These are phyloP conservation scores for Heliocidaris tuberculata DNA, from an alignment of 35 echinoderm and acorn worm species.

Conservation along the genomic window DNA sequence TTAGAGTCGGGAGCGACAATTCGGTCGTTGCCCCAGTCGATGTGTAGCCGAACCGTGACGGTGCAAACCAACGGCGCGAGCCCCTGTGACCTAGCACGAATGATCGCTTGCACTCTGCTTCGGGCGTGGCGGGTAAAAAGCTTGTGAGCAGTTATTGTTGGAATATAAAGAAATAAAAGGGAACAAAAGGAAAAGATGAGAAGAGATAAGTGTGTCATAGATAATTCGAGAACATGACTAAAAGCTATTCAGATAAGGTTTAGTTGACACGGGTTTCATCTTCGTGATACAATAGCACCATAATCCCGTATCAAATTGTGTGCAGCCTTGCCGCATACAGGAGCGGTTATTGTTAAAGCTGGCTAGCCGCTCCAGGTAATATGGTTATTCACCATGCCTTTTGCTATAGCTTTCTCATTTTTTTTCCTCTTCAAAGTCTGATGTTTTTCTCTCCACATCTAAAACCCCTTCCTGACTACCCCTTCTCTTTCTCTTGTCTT, in stretches of 20 bases:
- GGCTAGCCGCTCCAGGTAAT: not conserved
- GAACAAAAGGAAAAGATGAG: not conserved
- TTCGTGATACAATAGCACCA: not conserved
- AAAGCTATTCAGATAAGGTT: not conserved
- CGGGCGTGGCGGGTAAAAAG: not conserved
- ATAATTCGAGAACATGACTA: not conserved
- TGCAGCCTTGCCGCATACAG: not conserved
- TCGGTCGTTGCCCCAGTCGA: not conserved
- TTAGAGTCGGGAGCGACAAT: not conserved
- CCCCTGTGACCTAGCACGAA: constrained; percentile 6
- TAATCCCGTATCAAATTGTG: not conserved
- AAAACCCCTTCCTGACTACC: too few species aligned
- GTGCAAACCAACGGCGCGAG: not conserved
- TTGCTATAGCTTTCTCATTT: not conserved
- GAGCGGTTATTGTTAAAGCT: not conserved
- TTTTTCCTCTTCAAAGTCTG: not conserved
- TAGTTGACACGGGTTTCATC: not conserved
- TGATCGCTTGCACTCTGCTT: not conserved
- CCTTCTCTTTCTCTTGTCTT: too few species aligned
- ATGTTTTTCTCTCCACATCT: not conserved
- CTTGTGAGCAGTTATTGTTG: not conserved
- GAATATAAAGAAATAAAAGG: not conserved
- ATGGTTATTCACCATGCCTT: not conserved
- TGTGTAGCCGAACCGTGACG: not conserved
- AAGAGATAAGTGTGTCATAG: not conserved